These are phyloP conservation scores for Caenorhabditis doughertyi DNA, from an alignment of 2,888 invertebrate genomes.

Conservation along the genomic window DNA sequence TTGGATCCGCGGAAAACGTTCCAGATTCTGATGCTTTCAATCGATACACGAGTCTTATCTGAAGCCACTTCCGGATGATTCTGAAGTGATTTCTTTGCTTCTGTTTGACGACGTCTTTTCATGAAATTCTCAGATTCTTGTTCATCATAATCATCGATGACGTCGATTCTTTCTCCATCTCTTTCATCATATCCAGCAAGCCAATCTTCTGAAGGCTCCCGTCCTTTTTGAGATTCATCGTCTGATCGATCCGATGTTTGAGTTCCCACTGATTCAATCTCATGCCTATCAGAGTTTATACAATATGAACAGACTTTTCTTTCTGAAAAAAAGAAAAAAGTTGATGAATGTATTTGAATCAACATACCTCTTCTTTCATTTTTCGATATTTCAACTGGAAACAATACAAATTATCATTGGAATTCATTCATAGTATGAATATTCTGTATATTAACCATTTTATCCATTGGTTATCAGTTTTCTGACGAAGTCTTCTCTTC, in stretches of 20 bases:
- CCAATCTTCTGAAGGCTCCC: slow-evolving; percentile 37
- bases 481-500: too few relatives aligned
- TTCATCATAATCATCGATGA: slow-evolving; percentile 26
- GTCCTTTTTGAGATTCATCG: not conserved
- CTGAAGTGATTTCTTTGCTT: not conserved
- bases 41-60: slow-evolving; percentile 22
- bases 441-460: too few relatives aligned
- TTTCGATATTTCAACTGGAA: too few relatives aligned
- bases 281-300: not conserved
- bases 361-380: too few relatives aligned
- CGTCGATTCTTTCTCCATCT: slow-evolving; percentile 24
- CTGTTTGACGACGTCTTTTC: not conserved
- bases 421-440: too few relatives aligned
- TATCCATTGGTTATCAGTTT: too few relatives aligned
- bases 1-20: not conserved
- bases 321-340: not conserved
- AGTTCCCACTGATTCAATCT: slow-evolving; percentile 28
- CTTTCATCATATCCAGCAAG: slow-evolving; percentile 22
- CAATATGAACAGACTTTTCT: not conserved
- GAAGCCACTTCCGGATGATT: not conserved
- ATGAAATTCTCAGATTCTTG: slow-evolving; percentile 24
- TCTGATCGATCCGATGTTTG: slow-evolving; percentile 26
- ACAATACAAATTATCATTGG: too few relatives aligned
- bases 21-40: slow-evolving; percentile 21
- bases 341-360: too few relatives aligned